A percentile compares a stretch with the other conserved stretches of the same genome.
Conservation (phyloP, 2,113 vertebrate genomes). For the Opisthocomus hoazin region DNA sequence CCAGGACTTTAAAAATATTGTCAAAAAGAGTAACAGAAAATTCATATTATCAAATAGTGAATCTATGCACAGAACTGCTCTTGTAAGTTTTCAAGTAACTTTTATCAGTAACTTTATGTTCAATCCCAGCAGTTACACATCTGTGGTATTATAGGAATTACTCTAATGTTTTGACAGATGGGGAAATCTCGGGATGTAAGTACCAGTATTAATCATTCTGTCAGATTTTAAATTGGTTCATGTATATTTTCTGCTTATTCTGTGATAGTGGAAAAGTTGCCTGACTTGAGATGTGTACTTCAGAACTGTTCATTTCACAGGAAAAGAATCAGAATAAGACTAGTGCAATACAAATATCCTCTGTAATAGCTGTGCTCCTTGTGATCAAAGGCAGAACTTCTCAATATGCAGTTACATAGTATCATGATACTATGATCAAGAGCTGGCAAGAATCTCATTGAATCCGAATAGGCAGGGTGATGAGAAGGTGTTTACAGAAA, state of each 20-base stretch:
- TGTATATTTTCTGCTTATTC: neutral
- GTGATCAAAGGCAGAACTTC: neutral
- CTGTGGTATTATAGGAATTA: neutral
- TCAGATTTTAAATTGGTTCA: neutral
- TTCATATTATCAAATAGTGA: neutral
- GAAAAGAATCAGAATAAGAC: neutral
- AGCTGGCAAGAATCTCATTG: neutral
- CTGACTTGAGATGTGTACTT: neutral
- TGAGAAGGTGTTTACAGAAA: neutral
- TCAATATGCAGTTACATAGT: neutral
- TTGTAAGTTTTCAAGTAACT: neutral
- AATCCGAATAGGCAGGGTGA: neutral
- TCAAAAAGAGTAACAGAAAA: neutral
- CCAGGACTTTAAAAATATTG: neutral
- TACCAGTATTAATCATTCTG: neutral
- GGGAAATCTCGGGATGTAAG: neutral
- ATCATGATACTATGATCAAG: neutral
- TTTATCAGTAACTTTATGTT: neutral
- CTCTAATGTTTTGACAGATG: neutral
- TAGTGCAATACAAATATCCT: neutral
- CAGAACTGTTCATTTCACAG: neutral
- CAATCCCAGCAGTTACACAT: neutral
- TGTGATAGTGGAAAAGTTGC: neutral
- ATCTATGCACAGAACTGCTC: neutral
- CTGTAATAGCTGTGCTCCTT: neutral